Conservation (phyloP, 2,113 vertebrate genomes). For the Nannospalax galili region DNA sequence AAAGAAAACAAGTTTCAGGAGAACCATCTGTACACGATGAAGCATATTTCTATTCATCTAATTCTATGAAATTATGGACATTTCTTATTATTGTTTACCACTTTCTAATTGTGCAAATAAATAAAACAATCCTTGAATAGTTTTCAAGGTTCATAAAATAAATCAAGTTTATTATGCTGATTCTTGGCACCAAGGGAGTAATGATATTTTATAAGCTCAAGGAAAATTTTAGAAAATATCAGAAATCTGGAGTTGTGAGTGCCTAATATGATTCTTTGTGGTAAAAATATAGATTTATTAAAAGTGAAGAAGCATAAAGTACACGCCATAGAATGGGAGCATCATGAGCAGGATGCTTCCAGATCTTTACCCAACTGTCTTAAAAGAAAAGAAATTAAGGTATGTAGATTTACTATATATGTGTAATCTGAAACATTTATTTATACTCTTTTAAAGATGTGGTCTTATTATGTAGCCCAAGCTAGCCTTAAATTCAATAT, state of each 20-base stretch:
- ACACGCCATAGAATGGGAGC: background rate
- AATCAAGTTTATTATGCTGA: background rate
- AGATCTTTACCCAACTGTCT: background rate
- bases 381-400: background rate
- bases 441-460: background rate
- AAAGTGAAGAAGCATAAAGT: background rate
- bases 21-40: background rate
- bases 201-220: background rate
- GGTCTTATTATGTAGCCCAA: background rate
- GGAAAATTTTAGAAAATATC: background rate
- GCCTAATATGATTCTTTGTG: background rate
- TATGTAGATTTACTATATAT: background rate
- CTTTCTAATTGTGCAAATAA: slow-evolving; percentile 31
- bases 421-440: background rate
- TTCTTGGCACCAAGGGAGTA: background rate
- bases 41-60: background rate
- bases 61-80: background rate
- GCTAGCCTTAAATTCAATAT: background rate
- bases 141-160: slow-evolving; percentile 19
- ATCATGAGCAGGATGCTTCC: background rate
- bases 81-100: slow-evolving; percentile 11
- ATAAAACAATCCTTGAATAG: slow-evolving; percentile 3
- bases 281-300: background rate
- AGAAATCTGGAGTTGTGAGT: slow-evolving; percentile 29
- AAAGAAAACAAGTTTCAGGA: background rate